Conservation (phyloP, 2,888 invertebrate species). For the Villa cingulata region DNA sequence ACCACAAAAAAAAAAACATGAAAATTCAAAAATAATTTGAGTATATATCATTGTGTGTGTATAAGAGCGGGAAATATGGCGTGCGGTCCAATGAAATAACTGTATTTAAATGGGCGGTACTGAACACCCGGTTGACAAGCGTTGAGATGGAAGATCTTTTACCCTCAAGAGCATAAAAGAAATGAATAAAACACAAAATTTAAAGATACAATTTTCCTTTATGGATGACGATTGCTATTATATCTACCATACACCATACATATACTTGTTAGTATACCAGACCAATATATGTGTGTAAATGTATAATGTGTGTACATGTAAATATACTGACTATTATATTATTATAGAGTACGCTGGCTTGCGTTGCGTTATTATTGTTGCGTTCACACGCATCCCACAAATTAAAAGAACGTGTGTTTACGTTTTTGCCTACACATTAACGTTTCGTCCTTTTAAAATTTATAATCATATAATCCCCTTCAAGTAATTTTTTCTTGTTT, state of each 20-base stretch:
- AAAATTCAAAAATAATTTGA: too few relatives aligned
- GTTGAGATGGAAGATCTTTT: constrained; percentile 3
- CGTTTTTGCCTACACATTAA: too few relatives aligned
- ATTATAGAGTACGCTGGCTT: not conserved
- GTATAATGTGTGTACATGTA: too few relatives aligned
- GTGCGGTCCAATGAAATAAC: constrained; percentile 37
- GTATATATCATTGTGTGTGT: too few relatives aligned
- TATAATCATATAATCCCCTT: not conserved
- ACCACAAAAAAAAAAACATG: too few relatives aligned
- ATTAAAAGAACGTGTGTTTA: constrained; percentile 6
- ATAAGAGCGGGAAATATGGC: constrained; percentile 14
- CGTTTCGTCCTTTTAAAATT: not conserved
- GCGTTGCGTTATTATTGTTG: constrained; percentile 3
- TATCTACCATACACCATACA: too few relatives aligned
- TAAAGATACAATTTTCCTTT: too few relatives aligned
- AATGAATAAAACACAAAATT: not conserved
- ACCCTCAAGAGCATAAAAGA: not conserved
- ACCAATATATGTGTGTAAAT: too few relatives aligned
- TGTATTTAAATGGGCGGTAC: constrained; percentile 37
- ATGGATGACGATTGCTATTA: too few relatives aligned
- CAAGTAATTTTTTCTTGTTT: too few relatives aligned
- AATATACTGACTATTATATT: too few relatives aligned
- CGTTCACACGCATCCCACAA: constrained; percentile 11
- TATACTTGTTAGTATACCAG: too few relatives aligned
- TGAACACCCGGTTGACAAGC: constrained; percentile 27